Percentiles rank a stretch among this genome's conserved stretches.
These are phyloP conservation scores for Cichladusa arquata DNA, from an alignment of 2,113 vertebrate species.

Conservation along the genomic window DNA sequence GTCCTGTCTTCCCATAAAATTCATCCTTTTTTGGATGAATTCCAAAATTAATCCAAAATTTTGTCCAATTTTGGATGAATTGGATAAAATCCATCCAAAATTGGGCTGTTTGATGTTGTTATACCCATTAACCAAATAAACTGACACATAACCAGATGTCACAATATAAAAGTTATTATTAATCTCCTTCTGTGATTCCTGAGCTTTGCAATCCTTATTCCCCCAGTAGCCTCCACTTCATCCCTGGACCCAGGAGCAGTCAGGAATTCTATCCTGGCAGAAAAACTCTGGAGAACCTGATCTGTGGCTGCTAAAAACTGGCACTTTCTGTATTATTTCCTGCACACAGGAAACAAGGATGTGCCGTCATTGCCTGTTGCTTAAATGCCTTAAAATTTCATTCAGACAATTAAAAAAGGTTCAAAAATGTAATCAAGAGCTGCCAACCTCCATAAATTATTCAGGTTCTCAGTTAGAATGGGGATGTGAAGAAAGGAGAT, in stretches of 20 bases:
- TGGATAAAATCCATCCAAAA: neutral
- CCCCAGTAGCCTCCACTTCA: neutral
- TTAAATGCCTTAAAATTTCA: constrained; percentile 19
- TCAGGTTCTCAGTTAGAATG: neutral
- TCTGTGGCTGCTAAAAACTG: neutral
- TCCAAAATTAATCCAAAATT: no score
- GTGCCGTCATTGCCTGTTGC: neutral
- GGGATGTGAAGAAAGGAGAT: neutral
- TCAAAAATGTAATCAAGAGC: constrained; percentile 44
- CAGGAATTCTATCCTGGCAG: neutral
- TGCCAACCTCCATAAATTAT: constrained; percentile 37
- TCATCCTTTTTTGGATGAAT: neutral
- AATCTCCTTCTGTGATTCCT: neutral
- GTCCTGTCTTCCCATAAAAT: neutral
- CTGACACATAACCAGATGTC: neutral
- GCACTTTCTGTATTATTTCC: neutral
- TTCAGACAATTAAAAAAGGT: constrained; percentile 3
- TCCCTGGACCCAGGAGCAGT: neutral
- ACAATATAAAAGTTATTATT: neutral
- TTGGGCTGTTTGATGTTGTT: neutral
- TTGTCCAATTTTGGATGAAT: no score
- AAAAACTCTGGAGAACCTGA: neutral
- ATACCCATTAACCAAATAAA: neutral
- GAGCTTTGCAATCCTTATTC: neutral
- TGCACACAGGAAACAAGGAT: neutral